Evolutionary conservation across 2,113 vertebrate species (phyloP).

Genomic region (Peromyscus californicus): DNA sequence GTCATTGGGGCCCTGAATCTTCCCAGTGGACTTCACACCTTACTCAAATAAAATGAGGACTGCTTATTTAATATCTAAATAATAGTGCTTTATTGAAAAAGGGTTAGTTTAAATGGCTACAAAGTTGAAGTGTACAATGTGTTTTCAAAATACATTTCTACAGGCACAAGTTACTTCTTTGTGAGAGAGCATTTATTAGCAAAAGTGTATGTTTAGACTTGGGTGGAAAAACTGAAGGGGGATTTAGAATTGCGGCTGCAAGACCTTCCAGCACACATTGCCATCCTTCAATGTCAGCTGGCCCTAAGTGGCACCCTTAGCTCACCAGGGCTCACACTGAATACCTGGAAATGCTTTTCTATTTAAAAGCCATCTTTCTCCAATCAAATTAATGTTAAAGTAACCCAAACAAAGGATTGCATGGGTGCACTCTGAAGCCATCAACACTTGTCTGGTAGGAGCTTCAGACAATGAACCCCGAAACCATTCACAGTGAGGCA

Average conservation of each 20-base stretch:
- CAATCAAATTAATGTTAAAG: conserved; percentile 52
- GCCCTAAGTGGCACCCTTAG: not conserved
- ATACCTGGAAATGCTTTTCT: not conserved
- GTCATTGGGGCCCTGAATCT: not conserved
- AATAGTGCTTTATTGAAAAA: conserved; percentile 81
- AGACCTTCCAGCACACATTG: rapidly evolving
- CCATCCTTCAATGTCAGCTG: not conserved
- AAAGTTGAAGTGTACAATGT: conserved; percentile 70
- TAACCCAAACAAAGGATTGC: not conserved
- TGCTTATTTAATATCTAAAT: conserved; percentile 56
- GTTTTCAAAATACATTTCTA: conserved; percentile 78
- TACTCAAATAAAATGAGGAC: conserved; percentile 36
- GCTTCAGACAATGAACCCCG: not conserved
- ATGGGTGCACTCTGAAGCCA: not conserved
- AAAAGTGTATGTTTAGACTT: conserved; percentile 39
- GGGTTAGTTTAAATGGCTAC: conserved; percentile 76
- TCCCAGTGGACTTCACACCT: not conserved
- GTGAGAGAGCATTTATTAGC: conserved; percentile 50
- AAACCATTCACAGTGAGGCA: not conserved
- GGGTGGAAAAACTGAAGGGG: not conserved
- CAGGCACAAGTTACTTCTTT: conserved; percentile 67
- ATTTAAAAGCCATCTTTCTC: conserved; percentile 57
- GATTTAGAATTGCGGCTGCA: not conserved
- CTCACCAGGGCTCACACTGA: not conserved
- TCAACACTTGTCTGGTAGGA: conserved; percentile 33